Base-by-base conservation (phyloP, 2,113 vertebrate species). In the Corvus moneduloides region DNA sequence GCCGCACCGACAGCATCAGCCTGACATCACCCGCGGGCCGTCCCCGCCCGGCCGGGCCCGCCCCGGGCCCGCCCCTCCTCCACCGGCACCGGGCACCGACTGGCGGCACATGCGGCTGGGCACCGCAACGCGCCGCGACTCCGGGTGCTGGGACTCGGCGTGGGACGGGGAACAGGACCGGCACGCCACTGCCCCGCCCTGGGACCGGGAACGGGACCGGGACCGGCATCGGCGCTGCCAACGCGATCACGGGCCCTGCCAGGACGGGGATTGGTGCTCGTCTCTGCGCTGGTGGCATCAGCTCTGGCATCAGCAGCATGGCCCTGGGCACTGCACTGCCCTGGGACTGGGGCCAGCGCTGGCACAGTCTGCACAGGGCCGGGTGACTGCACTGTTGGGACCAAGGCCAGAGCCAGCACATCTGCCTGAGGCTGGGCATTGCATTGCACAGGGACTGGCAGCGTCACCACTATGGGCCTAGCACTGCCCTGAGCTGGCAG, bases 11-110 rank as follows among this genome's bases (percentile, higher is more conserved):
- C 87, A 90, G 87, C 93, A 92, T 94, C 94, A 93, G 90, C 68
- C 73, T 95, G 90, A 95, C 94, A 95, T 95, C 94, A 93, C 94
- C 68, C 90, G 56, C 46, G 56, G 83, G 89, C 87, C 91, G 78
- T 55, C 74, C 84, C 90, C 73, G 41, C 73, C 83, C 68, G 41
- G 21, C 64, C 58, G 43, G 90, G 32, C 37, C 85, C 89, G 75
- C 90, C 93, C 88, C 15, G 55, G 77, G 66, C 35, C 74, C 84
- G 75, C 89, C 90, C 77, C 67, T 41, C 67, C 37, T 35, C n/a
- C 75, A 19, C 78, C 28, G 61, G 19, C 49, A 17, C 54, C 33
- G 81, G 54, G 15, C 52, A 24, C 18, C 12, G 28, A 28, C 4
- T 10, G 52, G 33, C 33, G 17, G 62, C 30, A 35, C 43, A 23